Base-by-base conservation (phyloP, 2,797 vertebrate species). In the Rhinatrema bivittatum region DNA sequence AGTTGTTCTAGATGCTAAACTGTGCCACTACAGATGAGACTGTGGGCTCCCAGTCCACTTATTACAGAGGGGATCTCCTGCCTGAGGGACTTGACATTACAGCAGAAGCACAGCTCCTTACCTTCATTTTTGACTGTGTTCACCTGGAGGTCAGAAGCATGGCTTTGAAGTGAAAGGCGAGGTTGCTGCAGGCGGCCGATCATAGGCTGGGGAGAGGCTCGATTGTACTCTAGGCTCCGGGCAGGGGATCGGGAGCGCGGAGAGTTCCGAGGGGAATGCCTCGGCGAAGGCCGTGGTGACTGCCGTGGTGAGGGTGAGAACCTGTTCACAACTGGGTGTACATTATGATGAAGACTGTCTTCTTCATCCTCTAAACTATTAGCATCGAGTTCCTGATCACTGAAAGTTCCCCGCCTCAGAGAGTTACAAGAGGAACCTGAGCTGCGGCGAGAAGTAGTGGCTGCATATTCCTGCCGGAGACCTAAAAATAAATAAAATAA, bases 341-440 rank as follows among this genome's bases (percentile, higher is more conserved):
- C 87, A 5, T 90, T 71, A 7, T 88, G 90, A 54, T 90, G 78
- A 13, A 74, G 68, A 5, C 75, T 87, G 37, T 98, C 94, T 49
- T 99, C 96, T 21, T 98, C 96, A 42, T 98, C 94, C 48, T 98
- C 94, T 70, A 99, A 86, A 60, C 96, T 99, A 62, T 95, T 94
- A 1, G 91, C 87, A 10, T 99, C 96, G 4, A 99, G 79, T 69
- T 99, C 96, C 76, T 99, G 94, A 72, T 99, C 96, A 2, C 94
- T 98, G 69, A 92, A 94, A 0, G 91, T 88, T 60, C 96, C 91
- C 45, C 96, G 86, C 25, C 94, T 79, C 38, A 94, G 71, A 0
- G 94, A 98, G 72, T 97, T 91, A 52, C 94, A 98, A 10, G 96
- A 99, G 3, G 96, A 98, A 26, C 96, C 96, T 1, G 96, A 99